These are phyloP conservation scores for Baryphthengus martii DNA, from an alignment of 2,113 vertebrate species.

Conservation along the genomic window DNA sequence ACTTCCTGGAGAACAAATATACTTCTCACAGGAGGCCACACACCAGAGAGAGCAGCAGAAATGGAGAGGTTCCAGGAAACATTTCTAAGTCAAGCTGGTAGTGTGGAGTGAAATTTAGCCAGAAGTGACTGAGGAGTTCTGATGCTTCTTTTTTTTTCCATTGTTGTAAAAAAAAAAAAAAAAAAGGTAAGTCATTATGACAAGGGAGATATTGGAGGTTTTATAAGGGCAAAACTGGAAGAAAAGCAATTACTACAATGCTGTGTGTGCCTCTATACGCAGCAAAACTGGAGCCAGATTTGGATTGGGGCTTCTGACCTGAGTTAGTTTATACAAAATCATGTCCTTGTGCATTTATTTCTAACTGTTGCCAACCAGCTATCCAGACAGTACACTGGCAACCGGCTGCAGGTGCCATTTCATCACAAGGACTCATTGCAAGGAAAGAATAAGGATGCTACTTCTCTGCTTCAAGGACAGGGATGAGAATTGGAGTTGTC, in stretches of 20 bases:
- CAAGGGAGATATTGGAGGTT: no score
- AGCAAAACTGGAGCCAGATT: neutral
- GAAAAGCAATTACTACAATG: neutral
- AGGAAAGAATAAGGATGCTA: neutral
- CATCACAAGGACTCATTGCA: neutral
- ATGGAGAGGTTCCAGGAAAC: neutral
- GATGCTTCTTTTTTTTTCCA: neutral
- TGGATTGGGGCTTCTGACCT: neutral
- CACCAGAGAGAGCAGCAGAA: neutral
- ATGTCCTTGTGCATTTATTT: neutral
- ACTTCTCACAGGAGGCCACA: neutral
- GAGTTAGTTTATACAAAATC: neutral
- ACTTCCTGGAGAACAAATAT: neutral
- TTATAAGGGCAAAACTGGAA: neutral
- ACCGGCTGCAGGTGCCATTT: neutral
- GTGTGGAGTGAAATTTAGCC: neutral
- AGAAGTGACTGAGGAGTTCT: neutral
- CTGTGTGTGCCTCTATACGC: neutral
- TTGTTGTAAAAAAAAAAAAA: no score
- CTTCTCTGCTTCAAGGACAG: neutral
- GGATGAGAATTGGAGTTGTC: neutral
- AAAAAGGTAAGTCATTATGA: no score
- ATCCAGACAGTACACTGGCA: neutral
- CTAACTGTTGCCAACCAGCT: neutral
- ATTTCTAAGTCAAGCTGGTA: neutral